These are phyloP conservation scores for Alviniconcha marisindica DNA, from an alignment of 1,140 invertebrate species.

Conservation along the genomic window DNA sequence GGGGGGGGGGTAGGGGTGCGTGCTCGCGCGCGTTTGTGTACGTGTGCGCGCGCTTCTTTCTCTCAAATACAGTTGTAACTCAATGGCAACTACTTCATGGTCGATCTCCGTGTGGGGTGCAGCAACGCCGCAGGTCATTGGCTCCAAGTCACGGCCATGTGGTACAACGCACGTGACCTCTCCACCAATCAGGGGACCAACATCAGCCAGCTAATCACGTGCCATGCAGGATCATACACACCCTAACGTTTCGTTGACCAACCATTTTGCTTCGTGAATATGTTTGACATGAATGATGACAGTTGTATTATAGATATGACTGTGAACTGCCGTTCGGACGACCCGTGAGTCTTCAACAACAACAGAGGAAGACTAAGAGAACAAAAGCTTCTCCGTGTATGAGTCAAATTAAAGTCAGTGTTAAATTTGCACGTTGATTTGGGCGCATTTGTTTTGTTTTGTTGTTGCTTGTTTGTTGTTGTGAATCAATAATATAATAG, in stretches of 20 bases:
- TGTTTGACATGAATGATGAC: slow-evolving; percentile 9
- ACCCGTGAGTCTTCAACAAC: too few relatives aligned
- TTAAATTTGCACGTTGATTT: too few relatives aligned
- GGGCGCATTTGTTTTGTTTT: too few relatives aligned
- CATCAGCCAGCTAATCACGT: neutral
- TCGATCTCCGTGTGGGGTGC: neutral
- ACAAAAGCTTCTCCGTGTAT: too few relatives aligned
- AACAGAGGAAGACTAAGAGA: too few relatives aligned
- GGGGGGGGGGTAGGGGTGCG: too few relatives aligned
- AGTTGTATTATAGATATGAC: neutral
- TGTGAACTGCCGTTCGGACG: neutral
- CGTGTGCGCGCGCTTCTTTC: too few relatives aligned
- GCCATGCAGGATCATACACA: neutral
- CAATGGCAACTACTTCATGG: slow-evolving; percentile 6
- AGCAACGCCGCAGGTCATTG: neutral
- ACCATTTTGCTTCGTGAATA: neutral
- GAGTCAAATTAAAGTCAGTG: too few relatives aligned
- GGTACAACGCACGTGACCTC: neutral
- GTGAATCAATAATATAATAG: too few relatives aligned
- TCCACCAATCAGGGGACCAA: neutral
- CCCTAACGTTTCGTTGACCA: neutral
- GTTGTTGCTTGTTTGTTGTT: too few relatives aligned
- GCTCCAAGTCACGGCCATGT: neutral
- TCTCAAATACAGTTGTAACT: too few relatives aligned
- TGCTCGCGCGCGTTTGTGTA: too few relatives aligned